A percentile compares a stretch with the other conserved stretches of the same genome.
phyloP scores from a whole-genome alignment of 2,113 vertebrate species.

The Varanus komodoensis region DNA sequence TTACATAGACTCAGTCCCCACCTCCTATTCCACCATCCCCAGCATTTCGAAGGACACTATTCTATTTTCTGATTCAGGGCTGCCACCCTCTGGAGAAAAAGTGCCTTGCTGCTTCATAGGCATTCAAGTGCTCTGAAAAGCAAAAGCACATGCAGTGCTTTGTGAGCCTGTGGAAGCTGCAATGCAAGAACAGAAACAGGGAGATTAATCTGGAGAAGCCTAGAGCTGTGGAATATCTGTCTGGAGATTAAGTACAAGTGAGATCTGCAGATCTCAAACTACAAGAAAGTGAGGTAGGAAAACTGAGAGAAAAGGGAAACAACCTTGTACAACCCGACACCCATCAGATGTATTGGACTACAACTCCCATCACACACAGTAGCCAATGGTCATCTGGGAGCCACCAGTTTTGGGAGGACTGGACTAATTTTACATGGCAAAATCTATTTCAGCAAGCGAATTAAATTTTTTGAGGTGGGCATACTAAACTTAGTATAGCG shows the following conservation, averaged over 20 bases:
- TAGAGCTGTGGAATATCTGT: no score
- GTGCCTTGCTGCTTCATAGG: background rate
- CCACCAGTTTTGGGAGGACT: background rate
- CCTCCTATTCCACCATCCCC: background rate
- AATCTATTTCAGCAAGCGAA: background rate
- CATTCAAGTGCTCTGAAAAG: background rate
- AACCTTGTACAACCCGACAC: no score
- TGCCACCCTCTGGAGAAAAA: slow-evolving; percentile 2
- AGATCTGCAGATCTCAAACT: background rate
- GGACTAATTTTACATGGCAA: no score
- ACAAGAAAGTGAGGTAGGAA: background rate
- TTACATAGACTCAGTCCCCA: background rate
- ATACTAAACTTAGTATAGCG: background rate
- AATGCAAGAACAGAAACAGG: background rate
- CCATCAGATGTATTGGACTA: no score
- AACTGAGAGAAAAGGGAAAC: background rate
- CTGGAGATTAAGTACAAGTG: background rate
- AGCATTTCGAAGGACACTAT: rapidly evolving
- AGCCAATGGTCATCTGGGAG: no score
- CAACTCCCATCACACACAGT: no score
- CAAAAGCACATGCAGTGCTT: background rate
- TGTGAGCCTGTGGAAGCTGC: no score
- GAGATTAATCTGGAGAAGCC: background rate
- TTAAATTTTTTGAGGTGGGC: background rate
- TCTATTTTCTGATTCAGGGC: background rate